phyloP scores from a whole-genome alignment of 2,888 invertebrate species.

The Coecobrya sp. region DNA sequence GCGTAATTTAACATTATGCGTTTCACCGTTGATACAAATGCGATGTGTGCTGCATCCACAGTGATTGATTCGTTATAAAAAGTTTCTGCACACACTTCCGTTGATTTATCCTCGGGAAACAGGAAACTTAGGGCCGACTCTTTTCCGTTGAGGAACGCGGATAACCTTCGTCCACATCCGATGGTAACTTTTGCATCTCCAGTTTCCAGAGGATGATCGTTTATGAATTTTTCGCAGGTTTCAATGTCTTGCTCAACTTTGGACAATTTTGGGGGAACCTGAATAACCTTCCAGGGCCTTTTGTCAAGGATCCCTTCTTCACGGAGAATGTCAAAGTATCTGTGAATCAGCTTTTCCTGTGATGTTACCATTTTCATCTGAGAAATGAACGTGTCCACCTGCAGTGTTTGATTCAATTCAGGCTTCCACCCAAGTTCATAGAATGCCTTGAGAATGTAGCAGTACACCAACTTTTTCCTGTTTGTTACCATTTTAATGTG shows the following conservation, averaged over 20 bases:
- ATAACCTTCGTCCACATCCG: slow-evolving; percentile 67
- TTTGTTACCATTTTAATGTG: neutral
- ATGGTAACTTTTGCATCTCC: slow-evolving; percentile 71
- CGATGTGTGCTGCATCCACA: slow-evolving; percentile 53
- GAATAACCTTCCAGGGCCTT: slow-evolving; percentile 41
- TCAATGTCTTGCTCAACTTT: slow-evolving; percentile 21
- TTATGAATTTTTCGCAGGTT: slow-evolving; percentile 7
- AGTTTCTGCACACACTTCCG: slow-evolving; percentile 75
- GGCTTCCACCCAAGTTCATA: slow-evolving; percentile 73
- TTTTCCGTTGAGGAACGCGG: slow-evolving; percentile 61
- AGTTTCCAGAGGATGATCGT: slow-evolving; percentile 53
- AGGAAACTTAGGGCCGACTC: slow-evolving; percentile 77
- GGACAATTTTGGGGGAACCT: neutral
- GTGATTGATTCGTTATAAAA: slow-evolving; percentile 81
- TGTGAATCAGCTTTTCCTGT: slow-evolving; percentile 53
- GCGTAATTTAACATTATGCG: slow-evolving; percentile 26
- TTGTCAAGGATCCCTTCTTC: slow-evolving; percentile 67
- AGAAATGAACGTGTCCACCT: slow-evolving; percentile 29
- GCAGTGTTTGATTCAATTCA: slow-evolving; percentile 5
- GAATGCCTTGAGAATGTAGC: slow-evolving; percentile 69
- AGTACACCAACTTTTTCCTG: slow-evolving; percentile 41
- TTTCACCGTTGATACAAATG: slow-evolving; percentile 44
- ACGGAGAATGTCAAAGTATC: slow-evolving; percentile 63
- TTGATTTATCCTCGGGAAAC: slow-evolving; percentile 80
- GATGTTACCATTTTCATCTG: slow-evolving; percentile 52